A percentile compares a stretch with the other conserved stretches of the same genome.
Conservation (phyloP, 2,888 invertebrate species). For the Capitulum mitella region DNA sequence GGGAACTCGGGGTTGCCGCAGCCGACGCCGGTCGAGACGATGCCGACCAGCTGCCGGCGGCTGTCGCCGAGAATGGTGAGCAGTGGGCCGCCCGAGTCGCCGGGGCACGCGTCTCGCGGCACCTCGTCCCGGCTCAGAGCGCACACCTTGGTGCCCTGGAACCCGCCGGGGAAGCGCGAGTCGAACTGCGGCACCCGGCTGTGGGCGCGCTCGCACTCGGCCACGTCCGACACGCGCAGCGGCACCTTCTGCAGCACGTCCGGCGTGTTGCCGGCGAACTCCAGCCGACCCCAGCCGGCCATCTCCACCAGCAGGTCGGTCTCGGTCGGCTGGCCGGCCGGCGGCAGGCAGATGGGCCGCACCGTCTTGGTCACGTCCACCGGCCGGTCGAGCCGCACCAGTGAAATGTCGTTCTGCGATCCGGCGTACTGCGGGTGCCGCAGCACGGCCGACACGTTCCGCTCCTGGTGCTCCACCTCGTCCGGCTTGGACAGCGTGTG, state of each 20-base stretch:
- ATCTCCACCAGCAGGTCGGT: background rate
- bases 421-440: background rate
- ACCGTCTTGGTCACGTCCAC: conserved; percentile 78
- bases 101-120: background rate
- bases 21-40: background rate
- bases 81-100: conserved; percentile 12
- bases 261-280: background rate
- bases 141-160: background rate
- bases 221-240: background rate
- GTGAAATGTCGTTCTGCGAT: conserved; percentile 61
- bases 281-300: background rate
- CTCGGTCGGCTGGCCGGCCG: conserved; percentile 68
- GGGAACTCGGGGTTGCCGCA: background rate
- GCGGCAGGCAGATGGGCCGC: conserved; percentile 80
- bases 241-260: background rate
- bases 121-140: background rate
- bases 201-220: background rate
- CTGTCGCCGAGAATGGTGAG: background rate
- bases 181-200: background rate
- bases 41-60: background rate
- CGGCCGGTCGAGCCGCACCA: conserved; percentile 72
- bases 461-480: background rate
- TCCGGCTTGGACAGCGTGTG: background rate
- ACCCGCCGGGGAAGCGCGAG: background rate
- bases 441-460: background rate